These are phyloP conservation scores for Eupsilia transversa DNA, from an alignment of 2,888 invertebrate genomes.

Conservation along the genomic window DNA sequence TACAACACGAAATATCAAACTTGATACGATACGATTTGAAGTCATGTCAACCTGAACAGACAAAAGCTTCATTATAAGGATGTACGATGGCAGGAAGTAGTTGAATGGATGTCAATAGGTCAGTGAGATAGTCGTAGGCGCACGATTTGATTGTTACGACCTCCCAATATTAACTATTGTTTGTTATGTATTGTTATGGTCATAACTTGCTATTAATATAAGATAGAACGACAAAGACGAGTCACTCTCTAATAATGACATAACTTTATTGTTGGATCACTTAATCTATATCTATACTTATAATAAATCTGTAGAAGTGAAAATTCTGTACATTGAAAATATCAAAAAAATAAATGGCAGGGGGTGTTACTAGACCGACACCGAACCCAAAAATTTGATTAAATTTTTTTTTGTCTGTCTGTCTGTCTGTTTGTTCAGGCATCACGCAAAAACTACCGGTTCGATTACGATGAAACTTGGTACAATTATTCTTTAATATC, in stretches of 20 bases:
- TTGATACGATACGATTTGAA: neutral
- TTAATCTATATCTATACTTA: too few species aligned
- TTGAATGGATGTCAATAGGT: constrained; percentile 1
- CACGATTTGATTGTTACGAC: neutral
- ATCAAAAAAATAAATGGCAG: too few species aligned
- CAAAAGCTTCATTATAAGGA: neutral
- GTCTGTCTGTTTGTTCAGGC: too few species aligned
- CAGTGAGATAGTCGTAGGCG: neutral
- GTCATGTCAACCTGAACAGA: neutral
- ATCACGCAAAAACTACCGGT: too few species aligned
- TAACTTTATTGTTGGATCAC: neutral
- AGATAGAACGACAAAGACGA: neutral
- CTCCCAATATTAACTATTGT: constrained; percentile 3
- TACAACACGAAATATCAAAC: neutral
- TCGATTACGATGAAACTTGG: too few species aligned
- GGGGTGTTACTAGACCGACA: too few species aligned
- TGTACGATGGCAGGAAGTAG: neutral
- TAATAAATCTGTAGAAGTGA: too few species aligned
- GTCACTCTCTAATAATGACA: neutral
- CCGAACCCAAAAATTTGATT: too few species aligned
- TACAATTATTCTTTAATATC: too few species aligned
- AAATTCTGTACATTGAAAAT: too few species aligned
- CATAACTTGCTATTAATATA: constrained; percentile 18
- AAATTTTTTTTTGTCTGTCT: too few species aligned
- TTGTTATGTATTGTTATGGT: constrained; percentile 1